phyloP scores from a whole-genome alignment of 2,797 vertebrate species.

The Streptopelia turtur region DNA sequence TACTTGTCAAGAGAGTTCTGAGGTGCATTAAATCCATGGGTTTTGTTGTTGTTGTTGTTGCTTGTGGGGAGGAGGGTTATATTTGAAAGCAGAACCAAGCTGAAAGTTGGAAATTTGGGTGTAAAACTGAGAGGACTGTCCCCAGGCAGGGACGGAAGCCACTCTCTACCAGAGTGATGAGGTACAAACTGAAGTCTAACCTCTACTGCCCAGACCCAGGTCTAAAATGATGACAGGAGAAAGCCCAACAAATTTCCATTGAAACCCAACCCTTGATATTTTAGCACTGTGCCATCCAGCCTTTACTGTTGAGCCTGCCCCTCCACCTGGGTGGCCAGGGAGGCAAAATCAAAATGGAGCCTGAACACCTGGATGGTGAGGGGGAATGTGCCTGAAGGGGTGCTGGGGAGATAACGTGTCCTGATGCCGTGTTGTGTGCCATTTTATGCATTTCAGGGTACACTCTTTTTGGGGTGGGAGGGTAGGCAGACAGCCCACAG shows the following conservation, averaged over 20 bases:
- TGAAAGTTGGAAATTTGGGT: not conserved
- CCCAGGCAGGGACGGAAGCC: not conserved
- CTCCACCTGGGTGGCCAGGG: rapidly evolving
- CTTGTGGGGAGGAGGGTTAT: not conserved
- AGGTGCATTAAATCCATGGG: not conserved
- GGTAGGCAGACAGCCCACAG: not conserved
- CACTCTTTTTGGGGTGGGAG: rapidly evolving
- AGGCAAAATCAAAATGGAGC: not conserved
- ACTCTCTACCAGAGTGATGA: not conserved
- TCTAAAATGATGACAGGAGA: not conserved
- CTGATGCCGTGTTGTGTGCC: rapidly evolving
- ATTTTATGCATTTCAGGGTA: not conserved
- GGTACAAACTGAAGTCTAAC: not conserved
- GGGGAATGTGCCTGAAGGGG: rapidly evolving
- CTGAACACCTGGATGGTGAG: rapidly evolving
- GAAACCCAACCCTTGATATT: not conserved
- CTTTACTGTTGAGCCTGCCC: not conserved
- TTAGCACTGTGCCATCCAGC: not conserved
- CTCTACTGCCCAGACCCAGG: not conserved
- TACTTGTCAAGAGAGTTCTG: not conserved
- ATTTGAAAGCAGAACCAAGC: not conserved
- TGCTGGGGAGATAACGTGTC: rapidly evolving
- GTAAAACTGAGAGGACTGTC: not conserved
- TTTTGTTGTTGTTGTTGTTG: not conserved
- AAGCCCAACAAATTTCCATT: not conserved